phyloP scores from a whole-genome alignment of 2,113 vertebrate species.

The Mastomys natalensis region DNA sequence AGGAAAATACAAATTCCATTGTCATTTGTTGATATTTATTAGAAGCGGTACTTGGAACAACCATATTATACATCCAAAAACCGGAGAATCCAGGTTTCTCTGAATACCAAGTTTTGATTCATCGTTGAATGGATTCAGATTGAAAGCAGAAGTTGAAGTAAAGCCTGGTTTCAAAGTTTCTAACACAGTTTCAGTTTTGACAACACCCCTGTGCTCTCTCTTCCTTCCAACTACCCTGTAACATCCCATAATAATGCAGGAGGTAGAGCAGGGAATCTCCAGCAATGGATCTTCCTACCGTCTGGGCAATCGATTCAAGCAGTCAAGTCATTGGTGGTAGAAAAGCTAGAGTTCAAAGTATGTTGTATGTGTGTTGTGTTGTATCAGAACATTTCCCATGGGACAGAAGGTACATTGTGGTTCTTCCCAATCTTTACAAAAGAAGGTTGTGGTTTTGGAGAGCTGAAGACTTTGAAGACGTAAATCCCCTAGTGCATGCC shows the following conservation, averaged over 20 bases:
- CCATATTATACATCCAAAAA: background rate
- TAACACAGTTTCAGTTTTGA: background rate
- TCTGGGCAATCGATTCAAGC: background rate
- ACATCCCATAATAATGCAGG: background rate
- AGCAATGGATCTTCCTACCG: background rate
- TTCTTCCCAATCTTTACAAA: background rate
- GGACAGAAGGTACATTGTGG: background rate
- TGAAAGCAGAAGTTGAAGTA: background rate
- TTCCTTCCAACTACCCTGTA: background rate
- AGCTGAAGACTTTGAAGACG: background rate
- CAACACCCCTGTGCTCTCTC: background rate
- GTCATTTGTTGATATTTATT: background rate
- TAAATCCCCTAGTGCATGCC: background rate
- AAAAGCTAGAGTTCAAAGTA: background rate
- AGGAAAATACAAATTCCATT: background rate
- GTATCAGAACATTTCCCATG: background rate
- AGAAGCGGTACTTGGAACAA: background rate
- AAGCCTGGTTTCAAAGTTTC: background rate
- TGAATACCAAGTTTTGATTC: conserved; percentile 18
- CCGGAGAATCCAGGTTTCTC: background rate
- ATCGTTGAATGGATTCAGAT: background rate
- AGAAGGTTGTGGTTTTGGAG: background rate
- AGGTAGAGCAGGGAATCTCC: background rate
- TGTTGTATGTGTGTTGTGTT: background rate
- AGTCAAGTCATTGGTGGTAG: background rate